Percentiles rank a stretch among this genome's conserved stretches.
Conservation (phyloP, 2,797 vertebrate genomes). For the Crocodylus rhombifer region DNA sequence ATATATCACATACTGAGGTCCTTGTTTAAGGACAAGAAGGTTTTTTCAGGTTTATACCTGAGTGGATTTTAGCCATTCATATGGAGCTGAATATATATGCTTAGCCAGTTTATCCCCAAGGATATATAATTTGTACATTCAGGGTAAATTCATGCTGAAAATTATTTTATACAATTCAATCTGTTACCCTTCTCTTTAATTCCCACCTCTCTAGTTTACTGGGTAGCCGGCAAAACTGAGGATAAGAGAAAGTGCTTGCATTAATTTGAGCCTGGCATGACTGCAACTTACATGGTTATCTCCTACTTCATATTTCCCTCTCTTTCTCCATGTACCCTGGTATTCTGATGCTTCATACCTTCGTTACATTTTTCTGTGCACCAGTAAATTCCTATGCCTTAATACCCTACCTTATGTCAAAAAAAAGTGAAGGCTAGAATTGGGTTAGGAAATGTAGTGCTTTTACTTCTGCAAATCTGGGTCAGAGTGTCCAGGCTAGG, state of each 20-base stretch:
- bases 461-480: not conserved
- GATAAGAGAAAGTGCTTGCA: not conserved
- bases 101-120: not conserved
- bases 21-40: not conserved
- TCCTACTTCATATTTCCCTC: not conserved
- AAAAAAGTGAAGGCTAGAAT: not conserved
- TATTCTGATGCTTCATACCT: not conserved
- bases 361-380: fast-evolving
- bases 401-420: not conserved
- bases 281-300: not conserved
- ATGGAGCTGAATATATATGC: not conserved
- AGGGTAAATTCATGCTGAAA: not conserved
- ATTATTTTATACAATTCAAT: not conserved
- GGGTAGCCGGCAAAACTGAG: not conserved
- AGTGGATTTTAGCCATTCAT: not conserved
- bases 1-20: not conserved
- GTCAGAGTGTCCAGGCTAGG: not conserved
- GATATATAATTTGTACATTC: not conserved
- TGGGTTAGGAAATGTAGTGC: not conserved
- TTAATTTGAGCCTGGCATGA: not conserved
- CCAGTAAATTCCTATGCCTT: not conserved
- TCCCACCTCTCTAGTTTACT: not conserved
- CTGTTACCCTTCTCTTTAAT: not conserved
- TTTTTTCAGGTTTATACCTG: not conserved
- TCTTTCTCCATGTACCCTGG: not conserved